Conservation (phyloP, 2,113 vertebrate species). For the Ammodytes dubius region DNA sequence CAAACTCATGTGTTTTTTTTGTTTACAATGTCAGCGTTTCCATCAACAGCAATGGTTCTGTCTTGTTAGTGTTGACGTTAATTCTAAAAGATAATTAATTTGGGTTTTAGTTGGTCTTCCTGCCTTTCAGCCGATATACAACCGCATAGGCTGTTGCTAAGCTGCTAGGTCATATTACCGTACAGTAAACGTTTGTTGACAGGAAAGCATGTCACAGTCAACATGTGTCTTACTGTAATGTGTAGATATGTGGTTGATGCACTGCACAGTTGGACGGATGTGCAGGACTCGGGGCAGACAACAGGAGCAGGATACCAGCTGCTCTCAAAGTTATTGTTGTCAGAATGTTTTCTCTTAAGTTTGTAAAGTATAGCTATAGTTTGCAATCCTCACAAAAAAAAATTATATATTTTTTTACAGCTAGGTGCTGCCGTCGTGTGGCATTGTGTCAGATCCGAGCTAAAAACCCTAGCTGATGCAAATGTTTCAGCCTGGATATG, state of each 20-base stretch:
- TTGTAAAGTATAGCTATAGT: constrained; percentile 8
- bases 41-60: background rate
- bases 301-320: constrained; percentile 18
- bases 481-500: constrained; percentile 43
- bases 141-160: no score
- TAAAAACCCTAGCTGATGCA: constrained; percentile 40
- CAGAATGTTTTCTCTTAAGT: constrained; percentile 36
- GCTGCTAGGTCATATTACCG: no score
- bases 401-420: background rate
- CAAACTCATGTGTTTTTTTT: background rate
- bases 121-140: background rate
- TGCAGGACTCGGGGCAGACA: constrained; percentile 31
- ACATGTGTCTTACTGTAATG: constrained; percentile 12
- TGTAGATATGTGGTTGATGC: constrained; percentile 16
- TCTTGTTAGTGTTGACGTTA: background rate
- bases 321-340: constrained; percentile 37
- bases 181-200: constrained; percentile 12
- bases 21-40: background rate
- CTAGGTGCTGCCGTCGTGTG: background rate
- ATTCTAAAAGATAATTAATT: background rate
- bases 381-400: constrained; percentile 8
- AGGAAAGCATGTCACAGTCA: constrained; percentile 36
- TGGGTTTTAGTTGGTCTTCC: background rate
- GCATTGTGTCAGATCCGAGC: constrained; percentile 42
- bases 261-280: constrained; percentile 2